These are phyloP conservation scores for Galeruca laticollis DNA, from an alignment of 2,888 invertebrate genomes.

Conservation along the genomic window DNA sequence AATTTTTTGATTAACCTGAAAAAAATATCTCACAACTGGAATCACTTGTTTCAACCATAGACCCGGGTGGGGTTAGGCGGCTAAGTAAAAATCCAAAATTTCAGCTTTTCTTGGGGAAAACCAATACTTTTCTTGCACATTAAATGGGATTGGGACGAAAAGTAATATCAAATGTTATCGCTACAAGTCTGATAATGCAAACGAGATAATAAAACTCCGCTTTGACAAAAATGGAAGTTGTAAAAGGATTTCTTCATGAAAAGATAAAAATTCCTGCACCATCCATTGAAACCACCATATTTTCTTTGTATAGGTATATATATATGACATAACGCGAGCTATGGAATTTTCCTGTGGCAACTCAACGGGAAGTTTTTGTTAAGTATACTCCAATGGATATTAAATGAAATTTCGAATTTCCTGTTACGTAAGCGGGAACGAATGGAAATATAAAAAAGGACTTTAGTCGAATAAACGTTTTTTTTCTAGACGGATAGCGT, in stretches of 20 bases:
- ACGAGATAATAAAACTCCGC: slow-evolving; percentile 17
- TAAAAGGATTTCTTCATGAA: slow-evolving; percentile 24
- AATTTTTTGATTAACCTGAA: too few species aligned
- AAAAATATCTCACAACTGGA: too few species aligned
- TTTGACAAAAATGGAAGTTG: slow-evolving; percentile 22
- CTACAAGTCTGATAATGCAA: slow-evolving; percentile 12
- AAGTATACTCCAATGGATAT: slow-evolving; percentile 19
- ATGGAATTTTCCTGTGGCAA: not conserved
- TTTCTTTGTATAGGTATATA: slow-evolving; percentile 5
- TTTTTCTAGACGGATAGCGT: too few species aligned
- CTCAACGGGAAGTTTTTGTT: slow-evolving; percentile 3
- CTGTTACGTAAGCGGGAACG: not conserved
- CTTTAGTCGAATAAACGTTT: not conserved
- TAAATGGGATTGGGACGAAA: too few species aligned
- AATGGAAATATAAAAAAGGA: not conserved
- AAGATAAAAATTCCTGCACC: slow-evolving; percentile 18
- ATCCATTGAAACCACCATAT: slow-evolving; percentile 11
- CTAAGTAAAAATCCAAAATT: too few species aligned
- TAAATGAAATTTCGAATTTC: slow-evolving; percentile 29
- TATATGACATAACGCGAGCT: slow-evolving; percentile 17
- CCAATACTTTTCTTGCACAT: too few species aligned
- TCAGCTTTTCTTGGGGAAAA: too few species aligned
- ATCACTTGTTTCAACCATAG: too few species aligned
- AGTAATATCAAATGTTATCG: not conserved
- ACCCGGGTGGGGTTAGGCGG: too few species aligned